A percentile compares a stretch with the other conserved stretches of the same genome.
Evolutionary conservation across 1,140 invertebrate genomes (phyloP).

Genomic region (Chironomus striatipennis): DNA sequence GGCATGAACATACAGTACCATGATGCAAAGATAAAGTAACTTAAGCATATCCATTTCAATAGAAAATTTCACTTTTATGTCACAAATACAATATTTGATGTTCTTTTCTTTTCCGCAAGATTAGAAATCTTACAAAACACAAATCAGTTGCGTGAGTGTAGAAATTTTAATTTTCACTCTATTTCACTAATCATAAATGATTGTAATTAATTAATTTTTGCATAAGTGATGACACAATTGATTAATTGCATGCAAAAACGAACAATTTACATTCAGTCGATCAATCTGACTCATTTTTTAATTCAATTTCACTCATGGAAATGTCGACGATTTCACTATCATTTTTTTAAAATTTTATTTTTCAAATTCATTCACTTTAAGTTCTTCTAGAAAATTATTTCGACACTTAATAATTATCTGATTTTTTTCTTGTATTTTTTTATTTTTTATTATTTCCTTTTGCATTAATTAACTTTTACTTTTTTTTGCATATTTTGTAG

Average conservation of each 20-base stretch:
- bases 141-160: neutral
- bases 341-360: too few relatives aligned
- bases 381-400: too few relatives aligned
- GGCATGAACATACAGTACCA: slow-evolving; percentile 33
- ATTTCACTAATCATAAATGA: neutral
- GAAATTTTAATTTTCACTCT: neutral
- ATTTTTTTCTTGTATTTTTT: neutral
- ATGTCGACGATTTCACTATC: too few relatives aligned
- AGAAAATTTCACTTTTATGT: neutral
- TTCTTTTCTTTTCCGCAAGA: neutral
- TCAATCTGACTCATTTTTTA: neutral
- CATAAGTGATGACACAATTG: neutral
- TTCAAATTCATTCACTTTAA: too few relatives aligned
- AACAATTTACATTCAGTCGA: neutral
- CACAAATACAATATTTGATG: neutral
- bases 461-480: neutral
- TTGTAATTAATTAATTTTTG: neutral
- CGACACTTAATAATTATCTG: neutral
- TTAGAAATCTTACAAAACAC: neutral
- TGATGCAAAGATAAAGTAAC: slow-evolving; percentile 34
- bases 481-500: neutral
- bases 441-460: neutral
- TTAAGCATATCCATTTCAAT: slow-evolving; percentile 37
- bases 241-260: neutral
- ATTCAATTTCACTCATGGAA: neutral